Base-by-base conservation (phyloP, 2,888 invertebrate genomes). In the Caradrina kadenii region DNA sequence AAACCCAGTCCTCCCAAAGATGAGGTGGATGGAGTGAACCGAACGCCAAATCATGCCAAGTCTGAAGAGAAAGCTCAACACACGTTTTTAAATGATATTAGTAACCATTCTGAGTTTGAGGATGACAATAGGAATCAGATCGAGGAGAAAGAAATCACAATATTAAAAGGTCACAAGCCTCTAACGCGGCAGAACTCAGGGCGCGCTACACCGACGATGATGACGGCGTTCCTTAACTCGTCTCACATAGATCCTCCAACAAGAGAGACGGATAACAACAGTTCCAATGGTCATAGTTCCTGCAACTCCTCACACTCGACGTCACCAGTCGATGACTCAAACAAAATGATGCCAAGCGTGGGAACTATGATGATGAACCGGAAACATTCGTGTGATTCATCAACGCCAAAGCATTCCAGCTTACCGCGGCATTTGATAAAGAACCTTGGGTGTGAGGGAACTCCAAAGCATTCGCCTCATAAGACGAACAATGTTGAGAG, bases 161-260 rank as follows among this genome's bases (percentile, higher is more conserved):
- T 93, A 45, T 88, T 96, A 63, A 97, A 97, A 89, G 96, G 97
- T 49, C 98, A 98, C 89, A 97, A 97, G 82, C 97, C 97, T 2
- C 89, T 98, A 63, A 97, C 97, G 17, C 95, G 98, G 42, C 97
- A 97, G 82, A 94, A 96, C 69, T 97, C 97, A 2, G 96, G 96
- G 55, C 96, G 97, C 1, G 96, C 94, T 60, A 93, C 95, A n/a
- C 93, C 95, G 1, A 93, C 94, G 4, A 95, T 93, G 93, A 95
- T 94, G 94, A 95, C 92, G 67, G 96, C 96, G 17, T 96, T 96
- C 84, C 86, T 96, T 48, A 95, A 96, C 79, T 94, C 96, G 0
- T 92, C 96, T 1, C 94, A 93, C 65, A 88, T 92, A 15, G 95
- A 94, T 62, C 84, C 89, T 39, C 88, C 92, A 7, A 89, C 84